Conservation (phyloP, 1,140 invertebrate genomes). For the Polypedilum vanderplanki region DNA sequence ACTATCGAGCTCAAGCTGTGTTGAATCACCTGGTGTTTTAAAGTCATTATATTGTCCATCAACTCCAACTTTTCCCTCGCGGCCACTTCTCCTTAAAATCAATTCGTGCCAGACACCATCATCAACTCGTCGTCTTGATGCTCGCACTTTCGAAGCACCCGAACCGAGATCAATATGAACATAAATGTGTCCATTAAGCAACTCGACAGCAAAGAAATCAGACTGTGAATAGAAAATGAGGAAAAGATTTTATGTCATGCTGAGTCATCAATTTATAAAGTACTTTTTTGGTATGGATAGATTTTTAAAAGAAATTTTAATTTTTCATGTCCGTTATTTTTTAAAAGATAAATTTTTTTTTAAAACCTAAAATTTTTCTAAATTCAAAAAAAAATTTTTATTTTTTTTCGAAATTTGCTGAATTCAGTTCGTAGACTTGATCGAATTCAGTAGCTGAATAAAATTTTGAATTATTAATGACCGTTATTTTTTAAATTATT, state of each 20-base stretch:
- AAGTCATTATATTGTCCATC: conserved; percentile 87
- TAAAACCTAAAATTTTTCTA: too few species aligned
- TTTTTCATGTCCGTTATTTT: too few species aligned
- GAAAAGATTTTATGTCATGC: not conserved
- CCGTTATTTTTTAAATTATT: too few species aligned
- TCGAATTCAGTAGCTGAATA: too few species aligned
- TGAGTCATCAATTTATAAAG: not conserved
- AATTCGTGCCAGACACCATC: conserved; percentile 91
- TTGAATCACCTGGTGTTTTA: conserved; percentile 71
- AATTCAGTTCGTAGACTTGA: too few species aligned
- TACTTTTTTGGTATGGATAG: too few species aligned
- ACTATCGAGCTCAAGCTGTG: conserved; percentile 80
- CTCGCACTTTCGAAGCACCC: conserved; percentile 77
- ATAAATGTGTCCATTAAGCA: conserved; percentile 88
- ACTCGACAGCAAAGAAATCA: conserved; percentile 89
- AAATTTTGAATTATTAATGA: too few species aligned
- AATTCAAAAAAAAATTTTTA: too few species aligned
- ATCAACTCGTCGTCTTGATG: conserved; percentile 72
- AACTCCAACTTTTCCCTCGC: conserved; percentile 80
- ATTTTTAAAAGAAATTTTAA: too few species aligned
- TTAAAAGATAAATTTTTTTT: too few species aligned
- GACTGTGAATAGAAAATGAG: conserved; percentile 48
- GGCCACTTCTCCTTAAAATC: conserved; percentile 65
- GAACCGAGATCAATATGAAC: conserved; percentile 86
- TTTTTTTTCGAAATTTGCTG: too few species aligned